Percentiles rank a stretch among this genome's conserved stretches.
Evolutionary conservation across 2,888 invertebrate genomes (phyloP).

Genomic region (Belgica antarctica): DNA sequence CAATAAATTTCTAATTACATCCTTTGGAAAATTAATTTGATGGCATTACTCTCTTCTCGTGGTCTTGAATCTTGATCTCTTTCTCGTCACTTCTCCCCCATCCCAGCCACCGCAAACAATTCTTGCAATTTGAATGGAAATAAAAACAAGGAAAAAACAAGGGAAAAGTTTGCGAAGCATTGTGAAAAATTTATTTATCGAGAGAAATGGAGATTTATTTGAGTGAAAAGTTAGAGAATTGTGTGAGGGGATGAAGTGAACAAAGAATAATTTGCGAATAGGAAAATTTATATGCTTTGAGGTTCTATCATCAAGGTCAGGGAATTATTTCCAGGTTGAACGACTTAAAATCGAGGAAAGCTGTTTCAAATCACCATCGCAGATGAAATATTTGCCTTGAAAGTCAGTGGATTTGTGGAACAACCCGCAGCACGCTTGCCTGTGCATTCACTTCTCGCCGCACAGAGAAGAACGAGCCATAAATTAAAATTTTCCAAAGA

Average conservation of each 20-base stretch:
- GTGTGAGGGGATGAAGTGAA: too few species aligned
- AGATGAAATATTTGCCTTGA: too few species aligned
- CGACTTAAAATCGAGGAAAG: not conserved
- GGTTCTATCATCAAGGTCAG: not conserved
- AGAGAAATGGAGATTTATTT: not conserved
- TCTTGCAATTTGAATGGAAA: conserved; percentile 5
- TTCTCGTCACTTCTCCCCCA: too few species aligned
- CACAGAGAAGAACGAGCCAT: not conserved
- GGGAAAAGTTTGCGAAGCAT: not conserved
- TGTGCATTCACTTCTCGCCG: not conserved
- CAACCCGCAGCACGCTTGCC: not conserved
- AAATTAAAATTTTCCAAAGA: conserved; percentile 41
- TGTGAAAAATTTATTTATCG: conserved; percentile 15
- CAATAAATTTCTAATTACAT: conserved; percentile 36
- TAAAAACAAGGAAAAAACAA: not conserved
- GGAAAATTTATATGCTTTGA: not conserved
- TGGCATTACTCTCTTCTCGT: conserved; percentile 12
- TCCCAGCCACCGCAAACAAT: not conserved
- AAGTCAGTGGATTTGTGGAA: conserved; percentile 6
- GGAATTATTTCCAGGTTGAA: not conserved
- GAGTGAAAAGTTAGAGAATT: not conserved
- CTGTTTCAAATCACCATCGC: not conserved
- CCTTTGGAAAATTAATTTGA: conserved; percentile 38
- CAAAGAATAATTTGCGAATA: too few species aligned
- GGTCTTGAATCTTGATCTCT: conserved; percentile 19